Conservation (phyloP, 2,113 vertebrate species). For the Trematocara nigrifrons region DNA sequence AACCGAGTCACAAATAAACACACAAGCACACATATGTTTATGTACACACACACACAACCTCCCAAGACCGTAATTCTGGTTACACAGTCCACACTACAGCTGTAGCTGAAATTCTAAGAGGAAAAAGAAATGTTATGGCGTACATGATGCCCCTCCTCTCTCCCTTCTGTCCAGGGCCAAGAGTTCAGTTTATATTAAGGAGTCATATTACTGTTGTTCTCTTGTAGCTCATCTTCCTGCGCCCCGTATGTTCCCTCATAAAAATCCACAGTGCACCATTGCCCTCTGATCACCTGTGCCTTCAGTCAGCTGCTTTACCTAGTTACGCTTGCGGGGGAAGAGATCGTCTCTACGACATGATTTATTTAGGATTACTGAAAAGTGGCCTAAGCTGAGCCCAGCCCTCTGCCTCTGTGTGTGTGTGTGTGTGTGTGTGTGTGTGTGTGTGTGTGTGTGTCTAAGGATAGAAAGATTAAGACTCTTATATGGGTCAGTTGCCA, state of each 20-base stretch:
- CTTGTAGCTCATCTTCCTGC: background rate
- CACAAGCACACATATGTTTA: background rate
- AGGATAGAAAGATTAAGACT: constrained; percentile 35
- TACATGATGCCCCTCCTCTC: background rate
- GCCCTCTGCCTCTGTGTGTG: background rate
- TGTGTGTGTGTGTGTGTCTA: constrained; percentile 5
- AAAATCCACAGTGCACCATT: background rate
- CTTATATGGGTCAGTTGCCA: constrained; percentile 53
- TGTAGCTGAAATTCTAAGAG: background rate
- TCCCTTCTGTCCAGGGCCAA: constrained; percentile 18
- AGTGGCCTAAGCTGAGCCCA: constrained; percentile 38
- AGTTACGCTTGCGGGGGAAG: constrained; percentile 20
- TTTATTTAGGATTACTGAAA: constrained; percentile 66
- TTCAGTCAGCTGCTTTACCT: constrained; percentile 39
- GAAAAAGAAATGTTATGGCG: background rate
- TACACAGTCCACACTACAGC: background rate
- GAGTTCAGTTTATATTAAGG: constrained; percentile 42
- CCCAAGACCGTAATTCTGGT: background rate
- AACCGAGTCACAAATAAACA: constrained; percentile 24
- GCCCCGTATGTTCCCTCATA: constrained; percentile 22
- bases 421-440: background rate
- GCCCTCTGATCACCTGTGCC: constrained; percentile 33
- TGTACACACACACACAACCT: background rate
- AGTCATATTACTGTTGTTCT: constrained; percentile 40
- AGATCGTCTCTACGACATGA: constrained; percentile 35